Base-by-base conservation (phyloP, 2,113 vertebrate genomes). In the Onychostoma macrolepis region DNA sequence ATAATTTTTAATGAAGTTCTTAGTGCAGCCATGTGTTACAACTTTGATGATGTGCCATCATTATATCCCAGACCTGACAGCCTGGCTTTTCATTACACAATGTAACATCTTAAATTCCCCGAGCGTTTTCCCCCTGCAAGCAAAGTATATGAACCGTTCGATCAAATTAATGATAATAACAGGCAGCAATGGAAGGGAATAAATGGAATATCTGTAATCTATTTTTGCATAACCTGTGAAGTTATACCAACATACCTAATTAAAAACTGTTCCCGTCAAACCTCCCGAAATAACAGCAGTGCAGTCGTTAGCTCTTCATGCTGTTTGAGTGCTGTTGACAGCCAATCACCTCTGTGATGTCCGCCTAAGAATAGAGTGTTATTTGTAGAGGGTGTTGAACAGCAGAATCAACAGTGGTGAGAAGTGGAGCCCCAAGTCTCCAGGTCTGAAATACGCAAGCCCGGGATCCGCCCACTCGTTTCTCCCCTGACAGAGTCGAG, bases 401-500 rank as follows among this genome's bases (percentile, higher is more conserved):
- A 83, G 83, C 50, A 84, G 82, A 88, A 78, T 74, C 78, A 82
- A 78, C 85, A 75, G 63, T 56, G 63, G 24, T 33, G 61, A 81
- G 74, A 61, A 63, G 75, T 82, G 43, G 33, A 72, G 74, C 13
- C 77, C 85, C 43, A 17, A 88, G 65, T 84, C 80, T 80, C 85
- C 85, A 88, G 84, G 76, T 88, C 87, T 88, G 75, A 81, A 88
- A 81, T 88, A 88, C 26, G 11, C 83, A 88, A 50, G 65, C 78
- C 56, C 26, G 17, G 30, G 33, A 84, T 88, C 87, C 85, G 56
- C 89, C 89, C 87, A 86, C 88, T 83, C n/a, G n/a, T 30, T 38
- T 90, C 79, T 89, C 86, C 84, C 81, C 45, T 83, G 90, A 89
- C 87, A 74, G 71, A 80, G 71, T 72, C 74, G 30, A 86, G 86